Evolutionary conservation across 2,888 invertebrate genomes (phyloP), one percentile per base, ranked within the genome.

Genomic region (Ctenicera cuprea): DNA sequence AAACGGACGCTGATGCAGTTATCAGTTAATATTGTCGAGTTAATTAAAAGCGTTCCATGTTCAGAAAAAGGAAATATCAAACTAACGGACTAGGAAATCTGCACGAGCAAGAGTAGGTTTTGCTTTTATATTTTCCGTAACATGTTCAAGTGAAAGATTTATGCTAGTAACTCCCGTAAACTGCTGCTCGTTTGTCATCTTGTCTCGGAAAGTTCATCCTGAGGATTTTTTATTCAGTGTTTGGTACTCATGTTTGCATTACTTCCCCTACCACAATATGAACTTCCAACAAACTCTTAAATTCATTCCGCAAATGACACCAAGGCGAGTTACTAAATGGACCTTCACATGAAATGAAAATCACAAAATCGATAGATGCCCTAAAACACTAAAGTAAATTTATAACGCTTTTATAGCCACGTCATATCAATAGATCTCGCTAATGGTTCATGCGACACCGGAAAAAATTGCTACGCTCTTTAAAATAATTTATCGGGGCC

Each of bases 101-200:
- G 48, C 16, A 48, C 16, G 14, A 16, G 9, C 14, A 20, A 48
- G 3, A 11, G 48, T 43, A 18, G 26, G 50, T 33, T 54, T 45
- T 43, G 30, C 43, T 62, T 45, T 62, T 62, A 65, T 52, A 22
- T 65, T 65, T 48, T 16, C 45, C 22, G 62, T 16, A 63, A 45
- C 65, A 65, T 48, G 30, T 52, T 65, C 38, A n/a, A 65, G 65
- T 65, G 65, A 65, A 65, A 65, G 65, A 65, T 65, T 65, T 65
- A 65, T 65, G 30, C 33, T 30, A 14, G 52, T n/a, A 33, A 38
- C 62, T 50, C 37, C 65, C 33, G 43, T 50, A 65, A 63, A 65
- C 50, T 50, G 50, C 63, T n/a, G 43, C 65, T 65, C 65, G 65
- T 65, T 65, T 65, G 65, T 65, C 65, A 50, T 65, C 50, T 65